Evolutionary conservation across 2,113 vertebrate genomes (phyloP).

Genomic region (Myrmophylax atrothorax): DNA sequence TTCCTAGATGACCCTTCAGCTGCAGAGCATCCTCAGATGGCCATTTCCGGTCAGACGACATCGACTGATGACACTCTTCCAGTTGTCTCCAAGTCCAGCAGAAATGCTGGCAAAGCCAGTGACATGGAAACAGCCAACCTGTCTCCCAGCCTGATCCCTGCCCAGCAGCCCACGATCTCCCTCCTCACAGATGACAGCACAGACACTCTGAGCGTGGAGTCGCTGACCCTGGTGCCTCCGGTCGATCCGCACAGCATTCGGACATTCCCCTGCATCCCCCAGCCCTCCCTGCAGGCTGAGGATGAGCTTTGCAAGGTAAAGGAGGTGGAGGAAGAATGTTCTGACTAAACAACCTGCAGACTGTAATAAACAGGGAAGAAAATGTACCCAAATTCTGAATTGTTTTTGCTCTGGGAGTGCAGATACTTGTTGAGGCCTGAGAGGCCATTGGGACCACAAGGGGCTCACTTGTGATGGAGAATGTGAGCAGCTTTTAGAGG

Average conservation of each 20-base stretch:
- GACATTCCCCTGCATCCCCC: slow-evolving; percentile 54
- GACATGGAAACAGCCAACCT: slow-evolving; percentile 73
- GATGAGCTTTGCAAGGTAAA: background rate
- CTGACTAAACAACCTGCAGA: background rate
- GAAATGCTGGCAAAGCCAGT: slow-evolving; percentile 36
- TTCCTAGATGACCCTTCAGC: slow-evolving; percentile 79
- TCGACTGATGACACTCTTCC: slow-evolving; percentile 33
- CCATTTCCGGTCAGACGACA: slow-evolving; percentile 59
- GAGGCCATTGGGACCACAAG: background rate
- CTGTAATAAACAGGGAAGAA: background rate
- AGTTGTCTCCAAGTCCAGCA: slow-evolving; percentile 49
- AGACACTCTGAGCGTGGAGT: slow-evolving; percentile 88
- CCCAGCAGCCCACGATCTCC: slow-evolving; percentile 93
- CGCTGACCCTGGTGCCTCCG: slow-evolving; percentile 89
- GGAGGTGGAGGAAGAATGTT: background rate
- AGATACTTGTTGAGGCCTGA: background rate
- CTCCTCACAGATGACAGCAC: slow-evolving; percentile 84
- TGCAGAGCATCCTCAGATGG: slow-evolving; percentile 75
- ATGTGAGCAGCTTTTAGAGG: background rate
- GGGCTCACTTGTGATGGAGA: background rate
- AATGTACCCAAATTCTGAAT: background rate
- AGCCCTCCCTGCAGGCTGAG: slow-evolving; percentile 38
- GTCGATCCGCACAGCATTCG: slow-evolving; percentile 84
- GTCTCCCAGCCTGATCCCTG: slow-evolving; percentile 93
- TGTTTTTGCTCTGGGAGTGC: background rate